phyloP scores from a whole-genome alignment of 2,888 invertebrate species.

The Platypus cylindrus region DNA sequence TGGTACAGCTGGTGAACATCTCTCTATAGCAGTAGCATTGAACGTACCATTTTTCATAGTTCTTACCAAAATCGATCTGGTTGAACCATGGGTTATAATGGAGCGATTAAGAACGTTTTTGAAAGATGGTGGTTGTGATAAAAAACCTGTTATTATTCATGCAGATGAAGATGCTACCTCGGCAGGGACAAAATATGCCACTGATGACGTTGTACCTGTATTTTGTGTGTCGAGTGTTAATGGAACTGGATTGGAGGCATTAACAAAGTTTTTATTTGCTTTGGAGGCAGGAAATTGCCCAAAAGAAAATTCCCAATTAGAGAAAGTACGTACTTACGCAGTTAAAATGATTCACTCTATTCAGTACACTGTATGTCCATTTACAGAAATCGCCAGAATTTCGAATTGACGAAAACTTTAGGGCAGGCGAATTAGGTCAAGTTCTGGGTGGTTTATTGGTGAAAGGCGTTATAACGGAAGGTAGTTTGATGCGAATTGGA shows the following conservation, averaged over 20 bases:
- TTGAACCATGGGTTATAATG: constrained; percentile 43
- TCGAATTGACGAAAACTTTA: constrained; percentile 90
- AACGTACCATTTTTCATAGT: constrained; percentile 87
- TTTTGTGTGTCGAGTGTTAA: constrained; percentile 85
- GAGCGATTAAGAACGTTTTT: constrained; percentile 48
- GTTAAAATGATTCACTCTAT: too few species aligned
- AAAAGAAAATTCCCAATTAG: constrained; percentile 55
- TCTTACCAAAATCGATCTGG: constrained; percentile 85
- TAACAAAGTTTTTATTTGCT: constrained; percentile 79
- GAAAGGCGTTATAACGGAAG: constrained; percentile 76
- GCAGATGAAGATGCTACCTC: constrained; percentile 62
- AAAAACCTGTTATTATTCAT: constrained; percentile 51
- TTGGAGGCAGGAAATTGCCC: constrained; percentile 53
- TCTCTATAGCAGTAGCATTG: constrained; percentile 68
- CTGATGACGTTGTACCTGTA: constrained; percentile 58
- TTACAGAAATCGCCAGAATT: constrained; percentile 63
- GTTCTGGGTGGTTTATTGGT: constrained; percentile 76
- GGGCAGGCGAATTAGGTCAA: constrained; percentile 69
- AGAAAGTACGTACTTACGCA: constrained; percentile 44
- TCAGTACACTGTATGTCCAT: too few species aligned
- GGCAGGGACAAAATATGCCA: constrained; percentile 54
- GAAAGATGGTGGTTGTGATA: constrained; percentile 50
- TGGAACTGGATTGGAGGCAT: constrained; percentile 68
- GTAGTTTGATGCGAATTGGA: constrained; percentile 61
- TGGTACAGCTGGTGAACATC: constrained; percentile 80